These are phyloP conservation scores for Drosophila aff. DNA, from an alignment of 1,140 invertebrate species.

Conservation along the genomic window DNA sequence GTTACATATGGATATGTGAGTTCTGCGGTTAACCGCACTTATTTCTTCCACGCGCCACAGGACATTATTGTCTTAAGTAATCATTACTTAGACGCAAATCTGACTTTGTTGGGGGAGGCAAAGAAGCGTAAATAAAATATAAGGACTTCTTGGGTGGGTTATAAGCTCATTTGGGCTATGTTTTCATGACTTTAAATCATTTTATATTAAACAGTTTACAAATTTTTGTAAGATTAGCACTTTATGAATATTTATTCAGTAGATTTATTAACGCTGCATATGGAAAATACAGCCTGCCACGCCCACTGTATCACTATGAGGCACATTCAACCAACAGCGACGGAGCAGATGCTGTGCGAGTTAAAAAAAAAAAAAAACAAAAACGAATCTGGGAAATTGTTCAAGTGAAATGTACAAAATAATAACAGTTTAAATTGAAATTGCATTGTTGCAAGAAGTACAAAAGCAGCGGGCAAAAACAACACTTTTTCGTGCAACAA, in stretches of 20 bases:
- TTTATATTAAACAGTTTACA: background rate
- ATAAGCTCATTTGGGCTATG: too few species aligned
- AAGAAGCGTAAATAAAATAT: conserved; percentile 1
- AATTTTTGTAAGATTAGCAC: background rate
- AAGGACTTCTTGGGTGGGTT: background rate
- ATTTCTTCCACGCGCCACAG: conserved; percentile 24
- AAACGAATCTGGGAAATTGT: conserved; percentile 31
- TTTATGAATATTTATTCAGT: background rate
- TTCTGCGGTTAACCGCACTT: conserved; percentile 41
- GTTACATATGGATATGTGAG: conserved; percentile 2
- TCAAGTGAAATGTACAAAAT: conserved; percentile 34
- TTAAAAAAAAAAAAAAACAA: conserved; percentile 13
- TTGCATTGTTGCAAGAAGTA: conserved; percentile 40
- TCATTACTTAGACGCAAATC: conserved; percentile 1
- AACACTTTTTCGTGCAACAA: conserved; percentile 21
- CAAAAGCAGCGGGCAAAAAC: conserved; percentile 22
- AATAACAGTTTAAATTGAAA: conserved; percentile 57
- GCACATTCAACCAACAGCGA: conserved; percentile 3
- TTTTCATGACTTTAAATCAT: background rate
- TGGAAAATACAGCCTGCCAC: background rate
- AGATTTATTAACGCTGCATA: background rate
- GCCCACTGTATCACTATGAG: background rate
- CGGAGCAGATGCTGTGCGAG: conserved; percentile 5
- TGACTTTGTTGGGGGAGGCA: background rate
- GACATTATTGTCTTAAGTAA: conserved; percentile 16